A percentile compares a stretch with the other conserved stretches of the same genome.
Conservation (phyloP, 2,797 vertebrate genomes). For the Manis javanica region DNA sequence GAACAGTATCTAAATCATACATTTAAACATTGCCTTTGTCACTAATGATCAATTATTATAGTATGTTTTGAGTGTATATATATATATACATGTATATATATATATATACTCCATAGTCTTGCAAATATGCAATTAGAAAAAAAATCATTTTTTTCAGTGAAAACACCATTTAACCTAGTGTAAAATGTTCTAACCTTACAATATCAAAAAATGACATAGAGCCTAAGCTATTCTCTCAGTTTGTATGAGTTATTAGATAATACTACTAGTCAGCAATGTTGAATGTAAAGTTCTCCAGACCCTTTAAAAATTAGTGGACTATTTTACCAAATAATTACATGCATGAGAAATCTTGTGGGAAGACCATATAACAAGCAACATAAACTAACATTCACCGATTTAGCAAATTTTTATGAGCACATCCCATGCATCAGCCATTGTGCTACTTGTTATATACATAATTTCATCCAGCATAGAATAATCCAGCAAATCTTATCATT, state of each 20-base stretch:
- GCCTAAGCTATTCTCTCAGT: neutral
- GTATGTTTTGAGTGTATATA: neutral
- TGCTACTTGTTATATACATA: neutral
- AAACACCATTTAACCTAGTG: neutral
- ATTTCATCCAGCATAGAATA: neutral
- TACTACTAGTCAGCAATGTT: constrained; percentile 24
- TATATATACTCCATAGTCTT: neutral
- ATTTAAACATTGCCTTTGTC: neutral
- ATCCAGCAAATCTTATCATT: neutral
- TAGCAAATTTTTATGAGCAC: neutral
- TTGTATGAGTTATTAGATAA: neutral
- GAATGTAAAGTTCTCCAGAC: neutral
- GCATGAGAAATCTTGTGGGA: constrained; percentile 47
- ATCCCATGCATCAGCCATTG: neutral
- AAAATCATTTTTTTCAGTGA: neutral
- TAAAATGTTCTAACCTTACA: neutral
- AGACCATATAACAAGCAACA: neutral
- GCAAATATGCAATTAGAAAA: neutral
- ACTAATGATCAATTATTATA: neutral
- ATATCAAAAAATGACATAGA: neutral
- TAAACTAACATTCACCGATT: neutral
- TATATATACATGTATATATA: too few relatives aligned
- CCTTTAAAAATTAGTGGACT: constrained; percentile 60
- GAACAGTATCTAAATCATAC: neutral
- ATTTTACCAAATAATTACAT: constrained; percentile 50